A percentile compares a stretch with the other conserved stretches of the same genome.
These are phyloP conservation scores for Magallana nippona DNA, from an alignment of 2,888 invertebrate genomes.

Conservation along the genomic window DNA sequence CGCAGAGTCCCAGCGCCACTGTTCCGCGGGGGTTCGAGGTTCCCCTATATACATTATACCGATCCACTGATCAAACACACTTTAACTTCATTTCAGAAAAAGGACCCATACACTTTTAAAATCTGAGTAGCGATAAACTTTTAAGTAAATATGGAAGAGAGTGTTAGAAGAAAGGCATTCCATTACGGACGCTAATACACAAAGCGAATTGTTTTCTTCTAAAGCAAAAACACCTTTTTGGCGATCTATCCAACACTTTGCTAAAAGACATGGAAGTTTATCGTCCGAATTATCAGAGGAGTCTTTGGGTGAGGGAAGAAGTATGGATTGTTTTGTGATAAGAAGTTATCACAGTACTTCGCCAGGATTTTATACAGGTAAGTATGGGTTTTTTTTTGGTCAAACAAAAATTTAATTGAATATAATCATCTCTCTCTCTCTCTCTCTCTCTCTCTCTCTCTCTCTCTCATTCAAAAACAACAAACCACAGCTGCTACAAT, in stretches of 20 bases:
- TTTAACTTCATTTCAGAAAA: not conserved
- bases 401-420: too few species aligned
- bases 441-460: not conserved
- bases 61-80: slow-evolving; percentile 10
- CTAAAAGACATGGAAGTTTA: not conserved
- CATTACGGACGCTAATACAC: not conserved
- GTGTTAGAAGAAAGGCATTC: not conserved
- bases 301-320: not conserved
- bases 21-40: not conserved
- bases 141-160: slow-evolving; percentile 14
- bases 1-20: not conserved
- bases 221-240: not conserved
- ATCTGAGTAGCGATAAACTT: slow-evolving; percentile 10
- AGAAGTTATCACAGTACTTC: too few species aligned
- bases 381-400: too few species aligned
- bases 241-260: not conserved
- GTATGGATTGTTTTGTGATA: not conserved
- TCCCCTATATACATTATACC: not conserved
- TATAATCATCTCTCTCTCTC: not conserved
- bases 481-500: too few species aligned
- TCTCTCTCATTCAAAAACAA: too few species aligned
- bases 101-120: not conserved
- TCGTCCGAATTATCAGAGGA: not conserved
- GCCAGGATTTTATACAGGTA: too few species aligned
- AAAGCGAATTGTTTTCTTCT: slow-evolving; percentile 13